phyloP scores from a whole-genome alignment of 2,888 invertebrate species.

The Xylophagus ater region DNA sequence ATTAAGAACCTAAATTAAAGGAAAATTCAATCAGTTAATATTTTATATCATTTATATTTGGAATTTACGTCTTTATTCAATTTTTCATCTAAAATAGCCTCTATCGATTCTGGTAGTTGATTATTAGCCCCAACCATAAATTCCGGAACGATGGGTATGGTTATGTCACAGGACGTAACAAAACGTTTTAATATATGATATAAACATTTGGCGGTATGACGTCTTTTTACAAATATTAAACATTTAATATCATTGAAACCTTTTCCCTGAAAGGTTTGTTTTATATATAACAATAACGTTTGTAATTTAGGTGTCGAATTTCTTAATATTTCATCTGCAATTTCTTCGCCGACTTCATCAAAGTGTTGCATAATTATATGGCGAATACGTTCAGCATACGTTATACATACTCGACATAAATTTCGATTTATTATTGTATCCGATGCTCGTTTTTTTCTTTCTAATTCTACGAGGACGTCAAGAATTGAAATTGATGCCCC shows the following conservation, averaged over 20 bases:
- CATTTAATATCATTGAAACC: slow-evolving; percentile 29
- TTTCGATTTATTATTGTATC: slow-evolving; percentile 36
- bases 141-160: slow-evolving; percentile 50
- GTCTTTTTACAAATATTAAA: slow-evolving; percentile 33
- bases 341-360: slow-evolving; percentile 17
- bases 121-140: slow-evolving; percentile 54
- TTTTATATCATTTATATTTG: no score
- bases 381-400: slow-evolving; percentile 39
- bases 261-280: slow-evolving; percentile 42
- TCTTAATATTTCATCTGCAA: slow-evolving; percentile 37
- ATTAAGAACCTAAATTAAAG: no score
- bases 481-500: slow-evolving; percentile 50
- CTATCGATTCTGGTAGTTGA: slow-evolving; percentile 23
- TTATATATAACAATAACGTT: slow-evolving; percentile 49
- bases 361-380: slow-evolving; percentile 41
- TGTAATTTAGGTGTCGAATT: slow-evolving; percentile 55
- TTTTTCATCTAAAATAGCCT: slow-evolving; percentile 26
- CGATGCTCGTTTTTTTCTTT: slow-evolving; percentile 46
- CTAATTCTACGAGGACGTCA: slow-evolving; percentile 49
- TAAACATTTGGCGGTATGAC: slow-evolving; percentile 65
- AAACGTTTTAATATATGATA: slow-evolving; percentile 53
- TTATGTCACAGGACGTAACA: slow-evolving; percentile 37
- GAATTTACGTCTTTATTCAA: slow-evolving; percentile 28
- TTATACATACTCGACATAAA: slow-evolving; percentile 25
- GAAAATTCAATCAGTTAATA: no score